phyloP scores from a whole-genome alignment of 1,140 invertebrate genomes.

The Apocrypta bakeri region DNA sequence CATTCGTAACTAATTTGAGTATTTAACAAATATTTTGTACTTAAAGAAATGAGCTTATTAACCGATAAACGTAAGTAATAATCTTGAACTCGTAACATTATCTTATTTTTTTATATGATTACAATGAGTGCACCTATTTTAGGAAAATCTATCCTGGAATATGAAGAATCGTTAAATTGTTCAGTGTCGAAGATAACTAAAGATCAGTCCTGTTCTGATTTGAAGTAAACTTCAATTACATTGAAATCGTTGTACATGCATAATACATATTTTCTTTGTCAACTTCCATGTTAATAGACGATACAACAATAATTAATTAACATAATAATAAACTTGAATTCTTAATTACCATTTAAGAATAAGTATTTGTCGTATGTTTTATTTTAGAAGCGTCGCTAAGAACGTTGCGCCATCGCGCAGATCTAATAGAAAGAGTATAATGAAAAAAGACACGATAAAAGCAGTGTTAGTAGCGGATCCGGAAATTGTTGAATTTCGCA shows the following conservation, averaged over 20 bases:
- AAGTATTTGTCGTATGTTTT: not conserved
- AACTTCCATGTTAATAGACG: too few species aligned
- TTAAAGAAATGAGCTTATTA: not conserved
- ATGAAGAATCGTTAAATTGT: not conserved
- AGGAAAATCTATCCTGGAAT: not conserved
- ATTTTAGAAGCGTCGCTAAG: not conserved
- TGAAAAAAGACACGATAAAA: slow-evolving; percentile 32
- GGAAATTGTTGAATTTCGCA: slow-evolving; percentile 59
- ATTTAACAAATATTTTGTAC: slow-evolving; percentile 6
- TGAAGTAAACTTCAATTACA: too few species aligned
- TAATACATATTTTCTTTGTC: too few species aligned
- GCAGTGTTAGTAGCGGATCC: slow-evolving; percentile 56
- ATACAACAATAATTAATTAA: too few species aligned
- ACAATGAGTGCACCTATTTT: not conserved
- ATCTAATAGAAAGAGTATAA: slow-evolving; percentile 49
- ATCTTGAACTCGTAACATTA: not conserved
- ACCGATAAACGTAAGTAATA: not conserved
- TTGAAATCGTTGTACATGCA: not conserved
- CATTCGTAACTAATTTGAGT: not conserved
- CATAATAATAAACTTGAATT: not conserved
- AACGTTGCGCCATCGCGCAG: not conserved
- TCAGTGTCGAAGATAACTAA: not conserved
- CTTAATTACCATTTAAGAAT: not conserved
- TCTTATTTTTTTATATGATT: not conserved
- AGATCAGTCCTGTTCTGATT: not conserved